phyloP scores from a whole-genome alignment of 2,888 invertebrate genomes.

The Heliconius charithonia region DNA sequence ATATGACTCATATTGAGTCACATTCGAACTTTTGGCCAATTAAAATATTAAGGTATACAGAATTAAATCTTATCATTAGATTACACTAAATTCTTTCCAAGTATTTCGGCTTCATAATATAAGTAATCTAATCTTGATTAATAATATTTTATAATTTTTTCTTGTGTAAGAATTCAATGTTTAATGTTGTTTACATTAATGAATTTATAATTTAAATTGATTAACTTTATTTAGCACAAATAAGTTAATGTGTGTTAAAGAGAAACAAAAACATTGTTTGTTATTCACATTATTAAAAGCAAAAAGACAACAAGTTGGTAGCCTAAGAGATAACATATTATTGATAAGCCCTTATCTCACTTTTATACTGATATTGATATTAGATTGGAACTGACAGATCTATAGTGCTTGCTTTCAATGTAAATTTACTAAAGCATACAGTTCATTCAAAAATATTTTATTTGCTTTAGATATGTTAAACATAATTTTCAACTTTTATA shows the following conservation, averaged over 20 bases:
- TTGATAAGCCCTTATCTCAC: conserved; percentile 23
- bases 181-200: too few relatives aligned
- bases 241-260: neutral
- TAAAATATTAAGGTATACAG: neutral
- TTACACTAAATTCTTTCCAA: conserved; percentile 18
- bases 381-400: conserved; percentile 4
- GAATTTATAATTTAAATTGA: neutral
- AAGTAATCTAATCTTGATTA: conserved; percentile 6
- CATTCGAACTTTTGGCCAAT: neutral
- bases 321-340: neutral
- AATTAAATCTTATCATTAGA: conserved; percentile 9
- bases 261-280: neutral
- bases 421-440: neutral
- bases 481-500: neutral
- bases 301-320: neutral
- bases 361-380: conserved; percentile 12
- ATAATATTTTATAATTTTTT: conserved; percentile 2
- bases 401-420: conserved; percentile 3
- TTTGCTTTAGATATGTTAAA: neutral
- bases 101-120: neutral
- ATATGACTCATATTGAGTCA: too few relatives aligned
- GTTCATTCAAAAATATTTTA: neutral
- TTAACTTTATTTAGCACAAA: neutral
- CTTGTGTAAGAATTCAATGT: too few relatives aligned
- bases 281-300: neutral